A percentile compares a stretch with the other conserved stretches of the same genome.
Conservation (phyloP, 1,140 invertebrate genomes). For the Venturia canescens region DNA sequence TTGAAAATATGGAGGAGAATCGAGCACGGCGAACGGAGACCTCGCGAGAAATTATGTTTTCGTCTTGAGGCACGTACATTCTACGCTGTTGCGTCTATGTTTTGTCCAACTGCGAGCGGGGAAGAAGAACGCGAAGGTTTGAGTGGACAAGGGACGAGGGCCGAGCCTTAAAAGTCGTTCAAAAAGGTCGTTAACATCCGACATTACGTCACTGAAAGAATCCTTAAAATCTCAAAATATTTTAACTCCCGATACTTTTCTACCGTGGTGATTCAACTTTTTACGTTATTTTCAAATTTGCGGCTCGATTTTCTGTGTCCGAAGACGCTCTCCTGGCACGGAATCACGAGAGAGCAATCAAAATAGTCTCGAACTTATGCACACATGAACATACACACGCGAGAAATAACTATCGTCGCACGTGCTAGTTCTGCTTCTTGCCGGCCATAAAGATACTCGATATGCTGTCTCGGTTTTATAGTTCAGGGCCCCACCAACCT, state of each 20-base stretch:
- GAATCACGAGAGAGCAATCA: not conserved
- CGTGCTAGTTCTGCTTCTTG: conserved; percentile 12
- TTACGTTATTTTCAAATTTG: too few relatives aligned
- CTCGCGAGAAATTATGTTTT: conserved; percentile 36
- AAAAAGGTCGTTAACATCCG: conserved; percentile 39
- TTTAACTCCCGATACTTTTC: too few relatives aligned
- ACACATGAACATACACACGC: not conserved
- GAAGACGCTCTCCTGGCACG: not conserved
- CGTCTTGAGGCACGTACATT: conserved; percentile 45
- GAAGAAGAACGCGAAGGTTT: not conserved
- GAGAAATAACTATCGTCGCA: conserved; percentile 34
- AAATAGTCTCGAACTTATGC: not conserved
- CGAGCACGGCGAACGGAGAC: conserved; percentile 32
- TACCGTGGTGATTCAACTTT: too few relatives aligned
- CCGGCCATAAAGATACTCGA: conserved; percentile 59
- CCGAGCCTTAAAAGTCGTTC: not conserved
- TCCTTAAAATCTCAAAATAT: too few relatives aligned
- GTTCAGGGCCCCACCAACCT: conserved; percentile 15
- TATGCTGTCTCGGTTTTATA: conserved; percentile 46
- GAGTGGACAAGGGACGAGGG: conserved; percentile 6
- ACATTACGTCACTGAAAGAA: not conserved
- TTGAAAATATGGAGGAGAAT: conserved; percentile 27
- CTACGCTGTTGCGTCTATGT: conserved; percentile 50
- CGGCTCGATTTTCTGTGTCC: not conserved
- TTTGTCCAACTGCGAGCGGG: conserved; percentile 29